Evolutionary conservation across 2,888 invertebrate species (phyloP).

Genomic region (Coecobrya sp.): DNA sequence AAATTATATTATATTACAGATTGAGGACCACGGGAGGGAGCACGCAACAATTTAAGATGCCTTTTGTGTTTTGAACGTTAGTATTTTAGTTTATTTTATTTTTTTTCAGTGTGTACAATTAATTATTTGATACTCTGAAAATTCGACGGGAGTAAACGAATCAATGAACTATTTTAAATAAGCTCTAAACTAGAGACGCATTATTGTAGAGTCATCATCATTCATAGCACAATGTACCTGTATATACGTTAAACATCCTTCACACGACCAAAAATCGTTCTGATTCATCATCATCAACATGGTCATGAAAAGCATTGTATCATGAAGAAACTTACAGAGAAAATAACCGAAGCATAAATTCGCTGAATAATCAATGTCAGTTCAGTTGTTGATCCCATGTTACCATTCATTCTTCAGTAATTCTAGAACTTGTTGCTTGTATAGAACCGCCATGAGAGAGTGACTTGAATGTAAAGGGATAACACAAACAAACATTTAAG

Average conservation of each 20-base stretch:
- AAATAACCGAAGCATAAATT: conserved; percentile 77
- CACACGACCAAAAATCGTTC: conserved; percentile 74
- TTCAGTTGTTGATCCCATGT: conserved; percentile 71
- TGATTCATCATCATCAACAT: conserved; percentile 45
- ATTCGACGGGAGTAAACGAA: background rate
- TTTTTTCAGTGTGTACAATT: background rate
- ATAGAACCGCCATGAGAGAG: background rate
- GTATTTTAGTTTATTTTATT: background rate
- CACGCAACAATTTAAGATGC: no score
- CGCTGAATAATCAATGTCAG: conserved; percentile 80
- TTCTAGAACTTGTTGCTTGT: background rate
- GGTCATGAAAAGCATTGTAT: conserved; percentile 67
- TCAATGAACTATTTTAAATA: conserved; percentile 1
- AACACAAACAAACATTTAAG: conserved; percentile 2
- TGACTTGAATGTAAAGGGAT: background rate
- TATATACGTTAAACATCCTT: conserved; percentile 62
- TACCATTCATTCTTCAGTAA: conserved; percentile 3
- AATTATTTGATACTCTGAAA: background rate
- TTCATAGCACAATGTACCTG: conserved; percentile 53
- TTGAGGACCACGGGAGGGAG: no score
- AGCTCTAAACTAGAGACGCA: background rate
- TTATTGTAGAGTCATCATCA: background rate
- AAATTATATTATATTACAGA: background rate
- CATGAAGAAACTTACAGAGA: conserved; percentile 59
- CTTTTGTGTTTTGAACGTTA: no score